Evolutionary conservation across 2,888 invertebrate species (phyloP), one percentile per base, ranked within the genome.

Genomic region (Eupithecia dodoneata): DNA sequence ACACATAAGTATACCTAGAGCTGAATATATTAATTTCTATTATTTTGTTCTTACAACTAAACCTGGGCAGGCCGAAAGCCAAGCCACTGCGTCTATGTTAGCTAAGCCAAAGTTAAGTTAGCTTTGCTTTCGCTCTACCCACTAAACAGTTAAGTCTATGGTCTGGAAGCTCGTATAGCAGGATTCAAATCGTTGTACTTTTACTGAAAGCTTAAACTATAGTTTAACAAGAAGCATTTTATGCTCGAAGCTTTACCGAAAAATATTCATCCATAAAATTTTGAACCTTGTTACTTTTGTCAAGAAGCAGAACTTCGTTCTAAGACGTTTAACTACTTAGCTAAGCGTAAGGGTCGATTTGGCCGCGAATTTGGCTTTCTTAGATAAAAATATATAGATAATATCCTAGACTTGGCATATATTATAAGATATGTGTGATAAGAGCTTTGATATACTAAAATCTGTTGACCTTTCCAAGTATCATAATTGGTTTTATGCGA

Each of bases 81-180:
- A 18, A 63, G 63, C 18, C 30, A 63, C 63, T 9, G 18, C 59
- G 18, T 9, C 55, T 55, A n/a, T 3, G 9, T 2, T 7, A 55
- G n/a, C n/a, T 18, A 55, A 18, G 7, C 63, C 12, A 30, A 18
- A 63, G 30, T 10, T 10, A 59, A 18, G n/a, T n/a, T 18, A 52
- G 13, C 52, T 52, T 52, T 30, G 30, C 63, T 63, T 63, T 63
- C 63, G 18, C 10, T 59, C 18, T 59, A 3, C 9, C 9, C 9
- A 63, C 30, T 18, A 18, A 59, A 15, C 63, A 63, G 63, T 70
- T 70, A 49, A 47, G 4, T 18, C 70, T 70, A 70, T 42, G 66
- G 18, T 70, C 71, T 66, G 77, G 74, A 80, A 80, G 80, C 79
- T 79, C 80, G 55, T 74, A 69, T 69, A 72, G 75, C 76, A 72